phyloP scores from a whole-genome alignment of 2,113 vertebrate species.

The Carassius auratus region DNA sequence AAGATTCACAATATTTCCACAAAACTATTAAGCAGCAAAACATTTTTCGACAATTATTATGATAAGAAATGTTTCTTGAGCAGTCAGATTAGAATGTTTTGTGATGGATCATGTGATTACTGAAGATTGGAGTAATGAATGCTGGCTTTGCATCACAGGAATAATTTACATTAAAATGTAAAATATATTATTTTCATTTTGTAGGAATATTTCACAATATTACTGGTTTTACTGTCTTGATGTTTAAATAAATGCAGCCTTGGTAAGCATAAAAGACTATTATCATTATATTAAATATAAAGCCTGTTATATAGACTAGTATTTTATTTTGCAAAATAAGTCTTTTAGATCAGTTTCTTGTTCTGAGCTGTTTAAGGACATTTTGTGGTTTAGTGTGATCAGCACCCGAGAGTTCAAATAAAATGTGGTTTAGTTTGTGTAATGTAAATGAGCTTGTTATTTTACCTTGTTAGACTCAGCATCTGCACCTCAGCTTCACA shows the following conservation, averaged over 20 bases:
- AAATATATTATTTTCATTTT: too few relatives aligned
- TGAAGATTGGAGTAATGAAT: too few relatives aligned
- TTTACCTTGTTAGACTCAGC: conserved; percentile 28
- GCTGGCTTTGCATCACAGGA: too few relatives aligned
- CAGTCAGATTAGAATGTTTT: not conserved
- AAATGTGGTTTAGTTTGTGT: conserved; percentile 14
- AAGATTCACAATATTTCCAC: too few relatives aligned
- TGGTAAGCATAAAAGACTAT: not conserved
- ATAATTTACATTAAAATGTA: too few relatives aligned
- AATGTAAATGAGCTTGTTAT: conserved; percentile 49
- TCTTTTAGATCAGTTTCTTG: not conserved
- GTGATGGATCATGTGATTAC: not conserved
- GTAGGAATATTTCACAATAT: too few relatives aligned
- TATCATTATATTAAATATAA: not conserved
- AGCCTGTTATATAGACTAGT: not conserved
- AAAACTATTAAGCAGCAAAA: not conserved
- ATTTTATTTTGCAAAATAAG: not conserved
- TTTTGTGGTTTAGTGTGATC: not conserved
- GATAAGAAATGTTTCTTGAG: not conserved
- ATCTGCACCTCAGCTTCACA: conserved; percentile 28
- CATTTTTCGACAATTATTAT: not conserved
- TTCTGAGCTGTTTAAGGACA: not conserved
- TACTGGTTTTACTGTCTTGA: not conserved
- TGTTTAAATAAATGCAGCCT: not conserved
- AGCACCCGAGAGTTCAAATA: conserved; percentile 9